These are phyloP conservation scores for Agapostemon virescens DNA, from an alignment of 2,888 invertebrate genomes.

Conservation along the genomic window DNA sequence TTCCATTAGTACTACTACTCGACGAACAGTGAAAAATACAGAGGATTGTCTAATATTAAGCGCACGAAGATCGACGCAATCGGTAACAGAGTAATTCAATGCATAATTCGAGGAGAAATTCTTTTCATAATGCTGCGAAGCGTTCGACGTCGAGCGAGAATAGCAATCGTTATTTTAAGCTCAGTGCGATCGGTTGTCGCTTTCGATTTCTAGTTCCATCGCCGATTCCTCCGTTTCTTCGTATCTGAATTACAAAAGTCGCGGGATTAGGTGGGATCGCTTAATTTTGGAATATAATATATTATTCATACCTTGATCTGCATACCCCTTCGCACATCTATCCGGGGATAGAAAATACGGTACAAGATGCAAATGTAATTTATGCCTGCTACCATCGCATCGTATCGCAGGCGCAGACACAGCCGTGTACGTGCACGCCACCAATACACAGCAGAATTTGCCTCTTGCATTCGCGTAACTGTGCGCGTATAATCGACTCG, in stretches of 20 bases:
- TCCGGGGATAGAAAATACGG: conserved; percentile 46
- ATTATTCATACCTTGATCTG: conserved; percentile 52
- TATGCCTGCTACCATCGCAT: conserved; percentile 39
- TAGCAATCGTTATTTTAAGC: conserved; percentile 9
- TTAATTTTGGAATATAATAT: conserved; percentile 58
- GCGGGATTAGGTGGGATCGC: conserved; percentile 50
- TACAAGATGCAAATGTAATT: conserved; percentile 59
- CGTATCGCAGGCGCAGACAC: conserved; percentile 2
- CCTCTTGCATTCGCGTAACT: conserved; percentile 4
- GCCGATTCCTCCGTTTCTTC: not conserved
- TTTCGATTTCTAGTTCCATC: not conserved
- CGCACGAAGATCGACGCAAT: too few species aligned
- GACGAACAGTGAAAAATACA: not conserved
- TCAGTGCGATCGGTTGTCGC: not conserved
- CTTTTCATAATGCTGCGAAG: not conserved
- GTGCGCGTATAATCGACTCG: conserved; percentile 30
- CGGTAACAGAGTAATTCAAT: not conserved
- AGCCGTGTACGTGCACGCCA: not conserved
- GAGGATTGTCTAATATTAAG: not conserved
- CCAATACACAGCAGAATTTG: not conserved
- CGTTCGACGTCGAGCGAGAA: not conserved
- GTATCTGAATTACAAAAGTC: conserved; percentile 53
- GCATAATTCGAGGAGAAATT: not conserved
- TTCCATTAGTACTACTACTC: too few species aligned
- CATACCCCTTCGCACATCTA: conserved; percentile 43